Conservation (phyloP, 2,888 invertebrate species). For the Cosmia pyralina region DNA sequence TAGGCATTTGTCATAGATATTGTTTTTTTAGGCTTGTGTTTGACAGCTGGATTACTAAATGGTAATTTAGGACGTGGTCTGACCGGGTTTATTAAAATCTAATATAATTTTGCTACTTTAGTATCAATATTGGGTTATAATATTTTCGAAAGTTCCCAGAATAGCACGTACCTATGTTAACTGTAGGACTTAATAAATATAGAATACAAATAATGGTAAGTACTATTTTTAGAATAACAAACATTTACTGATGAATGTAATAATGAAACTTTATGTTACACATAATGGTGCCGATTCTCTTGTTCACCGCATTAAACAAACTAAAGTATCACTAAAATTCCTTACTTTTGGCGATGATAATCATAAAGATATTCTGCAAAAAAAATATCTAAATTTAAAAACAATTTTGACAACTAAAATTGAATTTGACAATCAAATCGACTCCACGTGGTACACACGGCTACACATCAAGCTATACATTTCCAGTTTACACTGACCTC, state of each 20-base stretch:
- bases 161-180: neutral
- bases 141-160: neutral
- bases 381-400: no score
- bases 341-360: no score
- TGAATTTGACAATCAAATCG: no score
- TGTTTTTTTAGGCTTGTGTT: conserved; percentile 24
- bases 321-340: neutral
- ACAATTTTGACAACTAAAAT: no score
- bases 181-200: neutral
- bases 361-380: no score
- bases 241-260: conserved; percentile 4
- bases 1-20: conserved; percentile 34
- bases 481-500: no score
- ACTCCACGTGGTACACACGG: no score
- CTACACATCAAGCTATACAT: no score
- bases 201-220: neutral
- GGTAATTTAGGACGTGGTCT: conserved; percentile 7
- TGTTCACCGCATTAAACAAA: no score
- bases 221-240: conserved; percentile 1
- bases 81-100: neutral
- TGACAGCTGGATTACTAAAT: conserved; percentile 15
- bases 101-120: neutral
- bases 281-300: neutral
- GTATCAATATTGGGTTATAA: neutral
- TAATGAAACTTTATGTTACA: neutral